phyloP scores from a whole-genome alignment of 2,113 vertebrate species.

The Gracilinanus agilis region DNA sequence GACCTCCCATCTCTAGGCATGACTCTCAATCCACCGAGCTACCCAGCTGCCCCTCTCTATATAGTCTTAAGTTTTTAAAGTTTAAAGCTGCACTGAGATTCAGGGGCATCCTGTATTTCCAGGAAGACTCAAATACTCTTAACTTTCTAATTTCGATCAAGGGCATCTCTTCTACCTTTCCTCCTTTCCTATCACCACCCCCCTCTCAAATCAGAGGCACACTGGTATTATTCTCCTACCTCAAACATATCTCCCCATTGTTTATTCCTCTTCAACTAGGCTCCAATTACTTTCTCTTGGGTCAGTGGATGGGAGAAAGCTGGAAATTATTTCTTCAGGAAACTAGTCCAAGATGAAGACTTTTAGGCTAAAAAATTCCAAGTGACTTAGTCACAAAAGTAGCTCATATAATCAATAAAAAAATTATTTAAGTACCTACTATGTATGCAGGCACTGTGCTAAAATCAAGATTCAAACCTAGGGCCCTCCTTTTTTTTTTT shows the following conservation, averaged over 20 bases:
- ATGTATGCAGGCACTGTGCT: background rate
- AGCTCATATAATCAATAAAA: background rate
- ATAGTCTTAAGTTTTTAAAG: background rate
- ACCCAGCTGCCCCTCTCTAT: too few species aligned
- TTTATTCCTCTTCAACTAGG: background rate
- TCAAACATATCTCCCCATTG: background rate
- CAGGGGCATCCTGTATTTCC: background rate
- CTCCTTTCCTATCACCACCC: background rate
- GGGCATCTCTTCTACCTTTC: background rate
- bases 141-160: background rate
- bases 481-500: background rate
- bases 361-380: background rate
- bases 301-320: background rate
- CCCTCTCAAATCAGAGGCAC: background rate
- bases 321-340: background rate
- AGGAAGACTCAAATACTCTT: background rate
- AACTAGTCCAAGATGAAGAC: background rate
- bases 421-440: background rate
- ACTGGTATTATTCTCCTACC: background rate
- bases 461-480: background rate
- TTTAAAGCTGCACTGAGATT: background rate
- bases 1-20: too few species aligned
- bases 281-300: background rate
- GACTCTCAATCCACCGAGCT: too few species aligned
- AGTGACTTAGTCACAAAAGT: background rate